Conservation (phyloP, 2,113 vertebrate species). For the Tachycineta bicolor region DNA sequence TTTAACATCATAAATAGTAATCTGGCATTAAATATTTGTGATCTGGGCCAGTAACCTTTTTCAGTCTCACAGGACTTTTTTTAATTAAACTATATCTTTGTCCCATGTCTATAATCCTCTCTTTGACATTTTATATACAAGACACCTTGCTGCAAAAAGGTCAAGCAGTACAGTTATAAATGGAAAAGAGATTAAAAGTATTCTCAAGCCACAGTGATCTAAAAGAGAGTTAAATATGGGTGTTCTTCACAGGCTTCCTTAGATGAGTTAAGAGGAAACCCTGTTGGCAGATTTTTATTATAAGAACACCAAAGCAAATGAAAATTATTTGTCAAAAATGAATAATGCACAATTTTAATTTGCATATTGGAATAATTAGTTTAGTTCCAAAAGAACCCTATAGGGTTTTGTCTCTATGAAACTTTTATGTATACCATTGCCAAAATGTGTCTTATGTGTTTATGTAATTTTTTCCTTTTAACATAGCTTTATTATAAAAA, state of each 20-base stretch:
- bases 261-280: constrained; percentile 68
- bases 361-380: constrained; percentile 62
- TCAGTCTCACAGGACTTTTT: constrained; percentile 83
- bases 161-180: constrained; percentile 87
- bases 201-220: constrained; percentile 82
- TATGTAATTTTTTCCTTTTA: constrained; percentile 68
- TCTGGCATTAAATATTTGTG: constrained; percentile 88
- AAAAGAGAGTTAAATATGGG: constrained; percentile 79
- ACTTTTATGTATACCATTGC: constrained; percentile 37
- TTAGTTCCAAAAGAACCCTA: constrained; percentile 48
- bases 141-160: constrained; percentile 84
- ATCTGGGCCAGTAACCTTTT: constrained; percentile 85
- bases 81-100: constrained; percentile 88
- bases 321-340: constrained; percentile 68
- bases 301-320: constrained; percentile 67
- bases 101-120: constrained; percentile 84
- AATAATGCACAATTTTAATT: constrained; percentile 67
- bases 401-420: constrained; percentile 47
- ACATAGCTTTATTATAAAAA: constrained; percentile 63
- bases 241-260: constrained; percentile 74
- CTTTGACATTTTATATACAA: constrained; percentile 87
- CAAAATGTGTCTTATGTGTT: constrained; percentile 26
- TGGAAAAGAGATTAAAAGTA: constrained; percentile 87
- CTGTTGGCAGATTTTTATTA: constrained; percentile 76
- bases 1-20: constrained; percentile 83